These are phyloP conservation scores for Drosophila melanogaster DNA, from an alignment of 1,140 invertebrate genomes.

Conservation along the genomic window Release_6_plus_ISO1_MT NT_033777.3:14848001-14848500, in stretches of 20 bases:
- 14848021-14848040: too few relatives aligned
- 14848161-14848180: slow-evolving; percentile 48
- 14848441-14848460: slow-evolving; percentile 48
- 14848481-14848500: slow-evolving; percentile 57
- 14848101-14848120: not conserved
- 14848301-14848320: slow-evolving; percentile 25
- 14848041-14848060: too few relatives aligned
- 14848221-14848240: slow-evolving; percentile 61
- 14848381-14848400: slow-evolving; percentile 74
- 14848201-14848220: slow-evolving; percentile 74
- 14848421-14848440: slow-evolving; percentile 59
- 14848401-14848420: slow-evolving; percentile 65
- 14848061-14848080: too few relatives aligned
- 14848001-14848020: too few relatives aligned
- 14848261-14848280: slow-evolving; percentile 56
- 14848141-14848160: slow-evolving; percentile 66
- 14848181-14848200: slow-evolving; percentile 33
- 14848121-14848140: slow-evolving; percentile 17
- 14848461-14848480: slow-evolving; percentile 62
- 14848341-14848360: not conserved
- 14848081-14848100: not conserved
- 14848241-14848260: slow-evolving; percentile 42
- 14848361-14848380: slow-evolving; percentile 11
- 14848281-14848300: slow-evolving; percentile 74
- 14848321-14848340: slow-evolving; percentile 3